These are phyloP conservation scores for Drosophila quinaria DNA, from an alignment of 2,888 invertebrate genomes.

Conservation along the genomic window DNA sequence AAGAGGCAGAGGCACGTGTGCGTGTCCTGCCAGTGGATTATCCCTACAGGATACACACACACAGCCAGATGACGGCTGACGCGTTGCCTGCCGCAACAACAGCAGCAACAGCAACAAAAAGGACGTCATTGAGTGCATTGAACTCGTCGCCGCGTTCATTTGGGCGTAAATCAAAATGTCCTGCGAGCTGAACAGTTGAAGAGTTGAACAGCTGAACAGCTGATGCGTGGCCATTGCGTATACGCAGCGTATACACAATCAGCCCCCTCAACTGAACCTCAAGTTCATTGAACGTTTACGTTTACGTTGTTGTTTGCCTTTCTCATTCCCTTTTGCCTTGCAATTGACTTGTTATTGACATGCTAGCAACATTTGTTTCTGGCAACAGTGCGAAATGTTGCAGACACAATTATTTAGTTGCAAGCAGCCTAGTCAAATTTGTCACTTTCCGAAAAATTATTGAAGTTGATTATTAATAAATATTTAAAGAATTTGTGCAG, in stretches of 20 bases:
- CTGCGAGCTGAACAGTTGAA: slow-evolving; percentile 54
- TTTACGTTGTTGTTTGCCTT: background rate
- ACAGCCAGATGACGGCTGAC: slow-evolving; percentile 39
- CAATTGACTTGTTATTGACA: slow-evolving; percentile 11
- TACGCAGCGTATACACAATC: slow-evolving; percentile 43
- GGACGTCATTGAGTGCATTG: slow-evolving; percentile 63
- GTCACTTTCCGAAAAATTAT: too few species aligned
- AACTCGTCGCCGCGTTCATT: slow-evolving; percentile 49
- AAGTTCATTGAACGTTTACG: slow-evolving; percentile 57
- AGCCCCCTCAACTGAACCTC: slow-evolving; percentile 5
- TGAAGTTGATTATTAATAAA: too few species aligned
- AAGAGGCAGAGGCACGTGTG: slow-evolving; percentile 62
- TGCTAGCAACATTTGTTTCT: slow-evolving; percentile 35
- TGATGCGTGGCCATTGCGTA: slow-evolving; percentile 60
- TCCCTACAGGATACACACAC: slow-evolving; percentile 63
- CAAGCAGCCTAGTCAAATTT: background rate
- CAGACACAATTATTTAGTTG: slow-evolving; percentile 10
- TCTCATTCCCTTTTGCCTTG: background rate
- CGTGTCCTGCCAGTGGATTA: slow-evolving; percentile 72
- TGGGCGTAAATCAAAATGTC: slow-evolving; percentile 75
- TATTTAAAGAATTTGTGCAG: too few species aligned
- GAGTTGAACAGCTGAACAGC: slow-evolving; percentile 55
- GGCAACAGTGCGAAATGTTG: slow-evolving; percentile 34
- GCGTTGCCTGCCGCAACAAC: slow-evolving; percentile 37
- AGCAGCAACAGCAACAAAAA: slow-evolving; percentile 5